Evolutionary conservation across 2,113 vertebrate species (phyloP).

Genomic region (Forbesichthys papilliferus): DNA sequence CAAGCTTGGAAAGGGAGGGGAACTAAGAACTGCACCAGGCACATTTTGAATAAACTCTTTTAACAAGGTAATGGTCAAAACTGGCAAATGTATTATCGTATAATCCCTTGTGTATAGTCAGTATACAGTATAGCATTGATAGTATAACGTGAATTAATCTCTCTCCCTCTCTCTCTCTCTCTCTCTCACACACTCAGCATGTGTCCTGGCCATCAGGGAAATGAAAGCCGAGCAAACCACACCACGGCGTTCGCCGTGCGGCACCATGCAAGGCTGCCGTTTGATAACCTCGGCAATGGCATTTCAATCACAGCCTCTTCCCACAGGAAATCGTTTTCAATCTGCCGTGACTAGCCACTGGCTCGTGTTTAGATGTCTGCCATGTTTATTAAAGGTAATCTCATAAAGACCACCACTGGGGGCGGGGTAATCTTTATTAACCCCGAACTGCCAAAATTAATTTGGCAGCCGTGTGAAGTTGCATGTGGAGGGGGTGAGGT

Average conservation of each 20-base stretch:
- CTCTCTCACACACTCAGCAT: neutral
- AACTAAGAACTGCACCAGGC: no score
- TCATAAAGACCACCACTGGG: slow-evolving; percentile 43
- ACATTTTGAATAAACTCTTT: no score
- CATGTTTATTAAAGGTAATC: slow-evolving; percentile 57
- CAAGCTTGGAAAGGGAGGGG: no score
- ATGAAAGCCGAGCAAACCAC: slow-evolving; percentile 22
- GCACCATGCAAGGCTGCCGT: slow-evolving; percentile 8
- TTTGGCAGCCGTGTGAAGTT: slow-evolving; percentile 48
- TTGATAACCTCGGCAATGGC: slow-evolving; percentile 25
- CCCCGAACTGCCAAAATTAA: slow-evolving; percentile 51
- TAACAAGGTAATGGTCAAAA: no score
- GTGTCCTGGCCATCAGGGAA: slow-evolving; percentile 14
- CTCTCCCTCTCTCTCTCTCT: neutral
- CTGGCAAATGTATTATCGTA: no score
- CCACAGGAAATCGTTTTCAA: slow-evolving; percentile 29
- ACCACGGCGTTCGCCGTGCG: slow-evolving; percentile 1
- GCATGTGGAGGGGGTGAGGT: slow-evolving; percentile 1
- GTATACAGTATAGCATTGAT: neutral
- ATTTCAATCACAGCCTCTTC: slow-evolving; percentile 20
- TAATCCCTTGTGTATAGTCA: neutral
- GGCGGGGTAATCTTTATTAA: slow-evolving; percentile 61
- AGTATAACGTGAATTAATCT: neutral
- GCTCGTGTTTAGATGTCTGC: slow-evolving; percentile 47
- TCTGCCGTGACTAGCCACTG: slow-evolving; percentile 18